phyloP scores from a whole-genome alignment of 2,113 vertebrate species.

The Mustelus asterias region DNA sequence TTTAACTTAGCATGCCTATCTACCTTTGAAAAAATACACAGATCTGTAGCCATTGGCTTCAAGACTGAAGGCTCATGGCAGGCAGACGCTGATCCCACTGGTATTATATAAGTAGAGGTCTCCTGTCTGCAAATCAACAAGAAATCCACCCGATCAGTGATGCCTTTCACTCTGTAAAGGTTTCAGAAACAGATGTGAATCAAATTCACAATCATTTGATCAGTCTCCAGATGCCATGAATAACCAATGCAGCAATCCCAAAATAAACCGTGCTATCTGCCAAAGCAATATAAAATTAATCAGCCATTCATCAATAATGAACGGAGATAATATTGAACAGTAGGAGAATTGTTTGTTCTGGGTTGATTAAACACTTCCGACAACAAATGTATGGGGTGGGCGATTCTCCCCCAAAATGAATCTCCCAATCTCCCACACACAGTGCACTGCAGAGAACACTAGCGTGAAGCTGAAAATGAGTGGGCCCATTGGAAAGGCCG shows the following conservation, averaged over 20 bases:
- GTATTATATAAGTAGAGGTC: accelerated
- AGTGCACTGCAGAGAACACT: too few species aligned
- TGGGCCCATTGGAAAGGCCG: too few species aligned
- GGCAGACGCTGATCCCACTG: background rate
- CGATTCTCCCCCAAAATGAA: too few species aligned
- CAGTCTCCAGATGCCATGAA: background rate
- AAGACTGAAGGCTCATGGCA: background rate
- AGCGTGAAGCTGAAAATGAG: too few species aligned
- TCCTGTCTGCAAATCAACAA: background rate
- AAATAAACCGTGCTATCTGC: background rate
- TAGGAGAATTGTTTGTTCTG: background rate
- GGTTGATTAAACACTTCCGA: background rate
- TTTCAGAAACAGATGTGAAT: background rate
- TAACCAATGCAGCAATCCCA: background rate
- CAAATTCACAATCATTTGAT: background rate
- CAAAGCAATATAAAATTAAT: background rate
- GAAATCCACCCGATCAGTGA: background rate
- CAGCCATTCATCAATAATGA: background rate
- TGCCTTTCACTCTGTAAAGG: background rate
- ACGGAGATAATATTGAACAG: background rate
- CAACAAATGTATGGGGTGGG: background rate
- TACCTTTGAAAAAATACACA: background rate
- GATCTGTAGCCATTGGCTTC: background rate
- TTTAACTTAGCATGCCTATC: background rate
- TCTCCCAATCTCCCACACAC: too few species aligned